Base-by-base conservation (phyloP, 2,797 vertebrate genomes). In the Neosilurus mollespiculum region DNA sequence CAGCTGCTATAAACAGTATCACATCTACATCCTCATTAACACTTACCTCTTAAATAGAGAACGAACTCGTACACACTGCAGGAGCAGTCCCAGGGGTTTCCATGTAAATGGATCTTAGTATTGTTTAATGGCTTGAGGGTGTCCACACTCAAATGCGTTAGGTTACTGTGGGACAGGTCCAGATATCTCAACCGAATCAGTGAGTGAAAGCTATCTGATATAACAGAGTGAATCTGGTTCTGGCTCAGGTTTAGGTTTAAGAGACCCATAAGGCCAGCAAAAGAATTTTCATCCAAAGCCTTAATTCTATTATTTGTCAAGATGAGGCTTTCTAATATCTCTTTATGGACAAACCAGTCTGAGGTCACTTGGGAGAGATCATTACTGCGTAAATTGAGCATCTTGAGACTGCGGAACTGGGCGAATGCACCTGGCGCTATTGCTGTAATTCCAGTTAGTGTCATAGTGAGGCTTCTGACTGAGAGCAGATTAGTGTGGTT, bases 21-120 rank as follows among this genome's bases (percentile, higher is more conserved):
- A 30, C 11, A 18, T 18, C 30, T n/a, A 37, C 0, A 14, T 10
- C 2, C 0, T 61, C 4, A 56, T 75, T 0, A 54, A 78, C 20
- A 43, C 56, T 83, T 71, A 87, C 87, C 83, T 89, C 64, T 87
- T 66, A 89, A 22, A 37, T 70, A 85, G 53, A 43, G 26, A 1
- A 83, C 72, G 70, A 86, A 85, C 64, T 89, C 62, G 0, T 61
- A 53, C 66, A 82, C 70, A 20, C 81, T 71, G 10, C 94, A 95
- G 0, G 92, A 93, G 37, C 94, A 95, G 85, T 91, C 81, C 95
- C 95, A 95, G 0, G 92, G 94, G 84, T 95, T 95, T 69, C 90
- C 84, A 0, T 91, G 81, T 0, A 95, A 88, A 30, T 78, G 78
- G 65, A 95, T 75, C 53, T 71, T 87, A 18, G 90, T 89, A 8